phyloP scores from a whole-genome alignment of 2,797 vertebrate species.

The Myripristis murdjan region DNA sequence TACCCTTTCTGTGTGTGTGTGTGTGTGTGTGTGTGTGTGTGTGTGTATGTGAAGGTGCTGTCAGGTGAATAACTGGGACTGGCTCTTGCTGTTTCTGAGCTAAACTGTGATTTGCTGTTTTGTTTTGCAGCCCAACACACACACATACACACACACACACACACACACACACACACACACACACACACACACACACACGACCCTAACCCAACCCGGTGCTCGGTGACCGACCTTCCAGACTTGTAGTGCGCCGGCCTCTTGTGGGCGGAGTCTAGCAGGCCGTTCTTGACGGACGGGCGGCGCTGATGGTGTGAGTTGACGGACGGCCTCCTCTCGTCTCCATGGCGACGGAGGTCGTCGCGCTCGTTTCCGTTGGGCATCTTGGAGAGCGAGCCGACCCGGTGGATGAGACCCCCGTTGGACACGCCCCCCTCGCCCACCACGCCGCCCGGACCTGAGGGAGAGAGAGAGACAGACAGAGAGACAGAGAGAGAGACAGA shows the following conservation, averaged over 20 bases:
- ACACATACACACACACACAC: too few relatives aligned
- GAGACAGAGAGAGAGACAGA: too few relatives aligned
- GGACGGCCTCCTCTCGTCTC: constrained; percentile 59
- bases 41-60: too few relatives aligned
- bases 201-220: too few relatives aligned
- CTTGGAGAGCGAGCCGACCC: constrained; percentile 71
- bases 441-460: constrained; percentile 56
- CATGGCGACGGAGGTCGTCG: constrained; percentile 36
- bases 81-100: too few relatives aligned
- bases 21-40: too few relatives aligned
- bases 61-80: too few relatives aligned
- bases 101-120: too few relatives aligned
- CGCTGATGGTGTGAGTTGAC: constrained; percentile 56
- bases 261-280: constrained; percentile 55
- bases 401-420: constrained; percentile 73
- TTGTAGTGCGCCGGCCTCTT: constrained; percentile 60
- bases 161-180: too few relatives aligned
- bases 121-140: too few relatives aligned
- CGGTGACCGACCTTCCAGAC: constrained; percentile 59
- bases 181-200: too few relatives aligned
- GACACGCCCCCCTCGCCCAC: constrained; percentile 55
- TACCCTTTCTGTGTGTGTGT: too few relatives aligned
- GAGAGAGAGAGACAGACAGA: background rate
- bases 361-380: constrained; percentile 60
- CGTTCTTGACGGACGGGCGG: constrained; percentile 60